A percentile compares a stretch with the other conserved stretches of the same genome.
Evolutionary conservation across 2,113 vertebrate genomes (phyloP).

Genomic region (Arothron firmamentum): DNA sequence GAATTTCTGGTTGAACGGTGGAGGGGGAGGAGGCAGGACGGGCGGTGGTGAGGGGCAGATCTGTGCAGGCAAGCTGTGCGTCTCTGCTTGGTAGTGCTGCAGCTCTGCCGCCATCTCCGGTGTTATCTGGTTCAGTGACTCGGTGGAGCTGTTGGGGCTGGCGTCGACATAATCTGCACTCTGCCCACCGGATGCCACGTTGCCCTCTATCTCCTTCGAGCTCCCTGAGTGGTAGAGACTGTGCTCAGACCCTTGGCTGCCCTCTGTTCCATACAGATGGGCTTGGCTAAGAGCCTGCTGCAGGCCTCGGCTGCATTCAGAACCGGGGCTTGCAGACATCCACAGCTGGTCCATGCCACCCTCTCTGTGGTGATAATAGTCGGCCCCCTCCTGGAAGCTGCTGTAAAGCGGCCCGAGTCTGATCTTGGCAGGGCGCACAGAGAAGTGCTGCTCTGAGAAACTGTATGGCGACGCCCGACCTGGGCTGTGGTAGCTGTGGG

Average conservation of each 20-base stretch:
- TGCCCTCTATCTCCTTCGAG: constrained; percentile 79
- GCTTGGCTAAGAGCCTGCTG: constrained; percentile 79
- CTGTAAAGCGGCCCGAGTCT: constrained; percentile 88
- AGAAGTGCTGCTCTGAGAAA: constrained; percentile 88
- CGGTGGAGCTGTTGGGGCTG: constrained; percentile 88
- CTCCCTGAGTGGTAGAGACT: constrained; percentile 85
- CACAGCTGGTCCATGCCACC: constrained; percentile 57
- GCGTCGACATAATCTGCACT: constrained; percentile 81
- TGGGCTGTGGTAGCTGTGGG: constrained; percentile 81
- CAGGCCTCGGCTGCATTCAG: constrained; percentile 79
- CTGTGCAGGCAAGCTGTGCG: constrained; percentile 76
- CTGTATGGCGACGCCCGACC: constrained; percentile 85
- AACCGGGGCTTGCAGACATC: constrained; percentile 73
- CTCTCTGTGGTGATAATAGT: constrained; percentile 81
- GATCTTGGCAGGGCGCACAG: constrained; percentile 79
- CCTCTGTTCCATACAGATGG: constrained; percentile 78
- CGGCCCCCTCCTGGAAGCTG: constrained; percentile 92
- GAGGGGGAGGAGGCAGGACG: constrained; percentile 78
- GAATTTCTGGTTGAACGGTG: constrained; percentile 84
- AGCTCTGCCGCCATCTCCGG: constrained; percentile 84
- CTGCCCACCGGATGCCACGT: constrained; percentile 61
- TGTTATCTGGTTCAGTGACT: constrained; percentile 86
- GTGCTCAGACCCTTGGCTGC: constrained; percentile 83
- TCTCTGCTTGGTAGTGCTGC: constrained; percentile 85
- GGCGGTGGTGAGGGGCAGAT: constrained; percentile 65